Evolutionary conservation across 1,140 invertebrate species (phyloP).

Genomic region (Bombus fervidus): DNA sequence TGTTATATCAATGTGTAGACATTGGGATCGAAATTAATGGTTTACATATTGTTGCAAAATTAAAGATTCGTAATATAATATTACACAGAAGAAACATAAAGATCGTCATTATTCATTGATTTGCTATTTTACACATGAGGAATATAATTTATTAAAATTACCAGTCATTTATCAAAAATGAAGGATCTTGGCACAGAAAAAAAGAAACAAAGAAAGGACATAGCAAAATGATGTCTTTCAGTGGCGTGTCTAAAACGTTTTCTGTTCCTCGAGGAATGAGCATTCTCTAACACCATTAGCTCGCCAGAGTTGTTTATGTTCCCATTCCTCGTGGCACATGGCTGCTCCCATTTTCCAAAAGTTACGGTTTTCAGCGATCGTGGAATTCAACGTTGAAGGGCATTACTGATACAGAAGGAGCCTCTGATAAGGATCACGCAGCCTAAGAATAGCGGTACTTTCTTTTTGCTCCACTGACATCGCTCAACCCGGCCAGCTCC

Average conservation of each 20-base stretch:
- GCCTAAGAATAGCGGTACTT: constrained; percentile 71
- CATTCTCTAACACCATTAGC: background rate
- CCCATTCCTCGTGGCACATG: background rate
- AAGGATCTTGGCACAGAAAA: background rate
- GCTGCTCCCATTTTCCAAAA: constrained; percentile 50
- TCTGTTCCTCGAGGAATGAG: background rate
- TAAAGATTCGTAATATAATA: too few relatives aligned
- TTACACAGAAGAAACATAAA: too few relatives aligned
- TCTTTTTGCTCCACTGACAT: constrained; percentile 61
- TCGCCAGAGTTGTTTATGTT: background rate
- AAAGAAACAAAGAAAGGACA: background rate
- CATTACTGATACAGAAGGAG: constrained; percentile 65
- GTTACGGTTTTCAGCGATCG: constrained; percentile 43
- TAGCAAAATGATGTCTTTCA: too few relatives aligned
- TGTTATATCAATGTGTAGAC: too few relatives aligned
- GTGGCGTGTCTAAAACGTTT: background rate
- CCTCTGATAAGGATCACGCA: constrained; percentile 54
- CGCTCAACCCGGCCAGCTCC: background rate
- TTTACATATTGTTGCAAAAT: too few relatives aligned
- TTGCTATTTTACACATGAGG: too few relatives aligned
- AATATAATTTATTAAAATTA: too few relatives aligned
- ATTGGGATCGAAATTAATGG: too few relatives aligned
- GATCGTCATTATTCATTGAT: too few relatives aligned
- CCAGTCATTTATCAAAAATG: background rate
- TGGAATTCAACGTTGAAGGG: constrained; percentile 48